These are phyloP conservation scores for Liodrosophila aerea DNA, from an alignment of 2,888 invertebrate genomes.

Conservation along the genomic window DNA sequence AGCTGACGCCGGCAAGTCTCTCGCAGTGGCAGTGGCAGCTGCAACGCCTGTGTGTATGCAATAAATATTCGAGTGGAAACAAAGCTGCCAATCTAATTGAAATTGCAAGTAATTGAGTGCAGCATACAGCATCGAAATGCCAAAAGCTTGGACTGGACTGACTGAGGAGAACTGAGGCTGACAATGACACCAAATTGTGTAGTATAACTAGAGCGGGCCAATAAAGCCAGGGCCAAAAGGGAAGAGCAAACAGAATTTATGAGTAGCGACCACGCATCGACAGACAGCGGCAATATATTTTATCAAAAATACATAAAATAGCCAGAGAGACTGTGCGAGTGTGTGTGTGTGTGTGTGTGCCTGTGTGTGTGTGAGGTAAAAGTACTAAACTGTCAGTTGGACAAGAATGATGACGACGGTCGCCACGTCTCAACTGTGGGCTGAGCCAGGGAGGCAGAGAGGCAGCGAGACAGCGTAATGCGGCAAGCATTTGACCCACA, in stretches of 20 bases:
- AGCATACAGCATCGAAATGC: constrained; percentile 30
- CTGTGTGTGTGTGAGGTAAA: background rate
- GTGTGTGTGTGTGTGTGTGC: background rate
- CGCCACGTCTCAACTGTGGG: too few relatives aligned
- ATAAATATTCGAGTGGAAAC: constrained; percentile 16
- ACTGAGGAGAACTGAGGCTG: constrained; percentile 28
- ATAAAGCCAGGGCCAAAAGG: constrained; percentile 18
- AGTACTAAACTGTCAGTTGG: constrained; percentile 28
- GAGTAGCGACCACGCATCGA: constrained; percentile 49
- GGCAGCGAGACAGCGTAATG: constrained; percentile 26
- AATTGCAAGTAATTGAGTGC: constrained; percentile 19
- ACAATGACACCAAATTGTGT: constrained; percentile 71
- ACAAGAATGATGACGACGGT: constrained; percentile 38
- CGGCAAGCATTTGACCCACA: constrained; percentile 63
- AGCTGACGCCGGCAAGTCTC: constrained; percentile 38
- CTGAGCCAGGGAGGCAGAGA: too few relatives aligned
- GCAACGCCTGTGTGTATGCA: constrained; percentile 37
- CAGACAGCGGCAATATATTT: constrained; percentile 50
- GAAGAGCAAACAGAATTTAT: constrained; percentile 42
- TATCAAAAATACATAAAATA: constrained; percentile 31
- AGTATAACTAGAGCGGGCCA: constrained; percentile 51
- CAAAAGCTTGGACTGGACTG: background rate
- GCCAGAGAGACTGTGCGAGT: background rate
- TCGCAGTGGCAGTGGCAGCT: background rate
- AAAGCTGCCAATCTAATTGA: constrained; percentile 10